A percentile compares a stretch with the other conserved stretches of the same genome.
Conservation (phyloP, 2,113 vertebrate species). For the Vimba vimba region DNA sequence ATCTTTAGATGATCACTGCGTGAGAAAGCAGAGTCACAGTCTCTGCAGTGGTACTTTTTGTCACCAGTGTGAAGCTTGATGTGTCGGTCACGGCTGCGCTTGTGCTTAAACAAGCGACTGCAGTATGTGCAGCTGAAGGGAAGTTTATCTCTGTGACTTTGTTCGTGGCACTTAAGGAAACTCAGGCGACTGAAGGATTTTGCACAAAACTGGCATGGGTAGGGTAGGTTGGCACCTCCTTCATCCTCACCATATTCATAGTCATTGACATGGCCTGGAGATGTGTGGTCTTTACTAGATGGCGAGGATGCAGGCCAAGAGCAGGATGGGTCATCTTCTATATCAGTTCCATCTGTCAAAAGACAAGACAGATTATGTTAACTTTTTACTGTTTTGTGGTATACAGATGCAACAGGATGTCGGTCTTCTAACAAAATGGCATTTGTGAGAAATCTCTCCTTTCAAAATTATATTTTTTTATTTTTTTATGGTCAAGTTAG, state of each 20-base stretch:
- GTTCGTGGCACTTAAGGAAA: conserved; percentile 97
- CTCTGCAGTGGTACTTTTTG: conserved; percentile 97
- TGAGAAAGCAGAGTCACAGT: conserved; percentile 95
- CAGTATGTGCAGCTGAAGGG: conserved; percentile 98
- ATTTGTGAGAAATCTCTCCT: neutral
- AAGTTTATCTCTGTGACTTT: conserved; percentile 96
- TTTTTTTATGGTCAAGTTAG: too few species aligned
- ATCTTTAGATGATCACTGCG: conserved; percentile 98
- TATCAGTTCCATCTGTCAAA: conserved; percentile 89
- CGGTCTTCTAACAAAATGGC: neutral
- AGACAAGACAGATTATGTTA: conserved; percentile 82
- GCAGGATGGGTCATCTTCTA: conserved; percentile 95
- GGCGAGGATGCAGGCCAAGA: conserved; percentile 98
- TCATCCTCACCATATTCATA: conserved; percentile 97
- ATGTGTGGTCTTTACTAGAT: conserved; percentile 98
- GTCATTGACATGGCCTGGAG: conserved; percentile 93
- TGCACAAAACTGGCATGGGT: conserved; percentile 97
- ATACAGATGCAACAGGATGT: neutral
- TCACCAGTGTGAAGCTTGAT: conserved; percentile 97
- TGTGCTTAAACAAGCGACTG: conserved; percentile 97
- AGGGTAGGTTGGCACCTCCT: conserved; percentile 91
- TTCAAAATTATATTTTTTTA: neutral
- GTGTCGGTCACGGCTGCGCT: conserved; percentile 95
- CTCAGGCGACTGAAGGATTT: conserved; percentile 98
- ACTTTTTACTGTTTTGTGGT: conserved; percentile 37